Conservation (phyloP, 2,113 vertebrate species). For the Ramphastos sulfuratus region DNA sequence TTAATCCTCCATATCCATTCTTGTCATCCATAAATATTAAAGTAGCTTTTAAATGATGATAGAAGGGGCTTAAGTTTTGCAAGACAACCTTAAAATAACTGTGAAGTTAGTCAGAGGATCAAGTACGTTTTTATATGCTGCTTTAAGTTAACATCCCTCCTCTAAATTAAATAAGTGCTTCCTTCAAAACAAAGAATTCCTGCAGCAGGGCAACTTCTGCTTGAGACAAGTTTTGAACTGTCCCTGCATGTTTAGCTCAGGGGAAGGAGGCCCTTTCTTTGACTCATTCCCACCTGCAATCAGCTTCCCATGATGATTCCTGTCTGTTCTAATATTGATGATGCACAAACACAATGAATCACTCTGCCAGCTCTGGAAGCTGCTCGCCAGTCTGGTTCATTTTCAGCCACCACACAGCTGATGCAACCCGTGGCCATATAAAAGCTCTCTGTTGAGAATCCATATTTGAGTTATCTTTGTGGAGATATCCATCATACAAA, state of each 20-base stretch:
- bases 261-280: neutral
- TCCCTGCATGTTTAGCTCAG: neutral
- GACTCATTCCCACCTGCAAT: neutral
- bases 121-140: neutral
- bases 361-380: neutral
- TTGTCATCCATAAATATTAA: neutral
- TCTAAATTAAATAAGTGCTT: neutral
- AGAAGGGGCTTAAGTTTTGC: neutral
- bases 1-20: neutral
- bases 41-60: neutral
- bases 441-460: neutral
- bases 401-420: neutral
- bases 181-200: neutral
- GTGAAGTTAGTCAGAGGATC: neutral
- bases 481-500: neutral
- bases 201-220: neutral
- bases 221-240: conserved; percentile 22
- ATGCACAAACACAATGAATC: neutral
- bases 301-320: neutral
- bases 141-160: neutral
- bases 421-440: neutral
- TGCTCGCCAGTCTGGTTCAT: neutral
- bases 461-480: neutral
- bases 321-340: neutral
- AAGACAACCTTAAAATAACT: neutral